phyloP scores from a whole-genome alignment of 2,888 invertebrate species.

The Agrotis ipsilon region DNA sequence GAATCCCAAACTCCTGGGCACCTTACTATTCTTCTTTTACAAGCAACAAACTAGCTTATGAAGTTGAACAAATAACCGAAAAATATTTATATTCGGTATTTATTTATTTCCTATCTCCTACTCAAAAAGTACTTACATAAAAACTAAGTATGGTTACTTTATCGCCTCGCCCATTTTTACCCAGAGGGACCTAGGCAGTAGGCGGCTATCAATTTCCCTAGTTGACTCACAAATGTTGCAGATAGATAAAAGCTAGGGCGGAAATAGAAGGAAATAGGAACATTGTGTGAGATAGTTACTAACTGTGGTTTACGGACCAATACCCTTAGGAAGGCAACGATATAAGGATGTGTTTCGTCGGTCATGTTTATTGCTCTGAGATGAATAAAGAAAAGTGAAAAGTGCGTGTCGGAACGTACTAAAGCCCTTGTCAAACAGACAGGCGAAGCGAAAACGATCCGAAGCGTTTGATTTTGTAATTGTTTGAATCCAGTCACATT shows the following conservation, averaged over 20 bases:
- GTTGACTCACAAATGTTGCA: constrained; percentile 60
- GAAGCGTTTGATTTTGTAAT: no score
- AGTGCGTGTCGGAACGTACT: no score
- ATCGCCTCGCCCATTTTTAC: constrained; percentile 10
- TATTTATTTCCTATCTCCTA: background rate
- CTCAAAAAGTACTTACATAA: background rate
- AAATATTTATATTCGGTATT: background rate
- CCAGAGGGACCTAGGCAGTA: constrained; percentile 18
- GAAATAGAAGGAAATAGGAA: constrained; percentile 53
- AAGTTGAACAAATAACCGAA: background rate
- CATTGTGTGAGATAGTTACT: constrained; percentile 43
- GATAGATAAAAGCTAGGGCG: constrained; percentile 51
- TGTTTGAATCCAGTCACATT: no score
- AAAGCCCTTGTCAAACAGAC: no score
- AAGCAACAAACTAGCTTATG: no score
- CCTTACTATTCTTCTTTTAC: no score
- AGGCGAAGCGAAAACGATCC: no score
- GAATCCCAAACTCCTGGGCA: no score
- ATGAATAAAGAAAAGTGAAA: background rate
- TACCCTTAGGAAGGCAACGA: constrained; percentile 25
- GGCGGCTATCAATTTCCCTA: constrained; percentile 52
- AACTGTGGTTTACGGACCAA: constrained; percentile 46
- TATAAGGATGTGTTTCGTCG: constrained; percentile 21
- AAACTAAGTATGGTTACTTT: constrained; percentile 3
- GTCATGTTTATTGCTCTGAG: background rate